Conservation (phyloP, 2,113 vertebrate species). For the Ammodytes marinus region DNA sequence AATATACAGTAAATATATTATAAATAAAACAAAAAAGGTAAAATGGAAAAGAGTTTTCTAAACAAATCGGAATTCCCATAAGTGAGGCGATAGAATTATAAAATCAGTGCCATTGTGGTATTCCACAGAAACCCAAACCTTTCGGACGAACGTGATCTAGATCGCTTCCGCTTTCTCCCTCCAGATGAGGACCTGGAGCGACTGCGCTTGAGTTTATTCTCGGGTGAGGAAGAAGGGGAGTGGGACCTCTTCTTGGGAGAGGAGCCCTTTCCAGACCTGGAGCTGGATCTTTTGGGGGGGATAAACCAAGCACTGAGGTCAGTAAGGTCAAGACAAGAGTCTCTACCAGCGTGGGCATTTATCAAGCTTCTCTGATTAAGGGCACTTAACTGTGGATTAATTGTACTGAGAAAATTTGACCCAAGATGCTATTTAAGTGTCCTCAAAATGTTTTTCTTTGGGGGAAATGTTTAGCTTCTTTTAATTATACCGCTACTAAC, state of each 20-base stretch:
- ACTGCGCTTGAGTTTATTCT: constrained; percentile 95
- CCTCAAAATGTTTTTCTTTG: neutral
- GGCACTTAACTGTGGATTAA: constrained; percentile 11
- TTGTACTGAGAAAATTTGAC: neutral
- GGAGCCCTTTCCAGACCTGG: constrained; percentile 97
- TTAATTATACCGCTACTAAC: neutral
- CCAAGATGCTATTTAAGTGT: neutral
- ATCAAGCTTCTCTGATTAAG: constrained; percentile 68
- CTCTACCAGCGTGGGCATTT: constrained; percentile 55
- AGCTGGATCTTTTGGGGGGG: constrained; percentile 98
- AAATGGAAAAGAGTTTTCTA: constrained; percentile 32
- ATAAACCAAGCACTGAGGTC: constrained; percentile 90
- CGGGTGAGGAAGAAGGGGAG: constrained; percentile 94
- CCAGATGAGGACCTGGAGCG: constrained; percentile 97
- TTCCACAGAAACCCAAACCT: constrained; percentile 99
- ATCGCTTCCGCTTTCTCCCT: constrained; percentile 97
- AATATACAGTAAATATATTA: neutral
- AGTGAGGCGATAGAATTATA: constrained; percentile 65
- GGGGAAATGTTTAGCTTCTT: neutral
- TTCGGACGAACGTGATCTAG: constrained; percentile 99
- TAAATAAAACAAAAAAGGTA: neutral
- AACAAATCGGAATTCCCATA: constrained; percentile 55
- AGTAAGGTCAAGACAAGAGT: constrained; percentile 63
- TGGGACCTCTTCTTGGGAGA: constrained; percentile 95
- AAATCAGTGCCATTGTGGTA: constrained; percentile 89